Evolutionary conservation across 1,140 invertebrate species (phyloP).

Genomic region (Nautilus pompilius): DNA sequence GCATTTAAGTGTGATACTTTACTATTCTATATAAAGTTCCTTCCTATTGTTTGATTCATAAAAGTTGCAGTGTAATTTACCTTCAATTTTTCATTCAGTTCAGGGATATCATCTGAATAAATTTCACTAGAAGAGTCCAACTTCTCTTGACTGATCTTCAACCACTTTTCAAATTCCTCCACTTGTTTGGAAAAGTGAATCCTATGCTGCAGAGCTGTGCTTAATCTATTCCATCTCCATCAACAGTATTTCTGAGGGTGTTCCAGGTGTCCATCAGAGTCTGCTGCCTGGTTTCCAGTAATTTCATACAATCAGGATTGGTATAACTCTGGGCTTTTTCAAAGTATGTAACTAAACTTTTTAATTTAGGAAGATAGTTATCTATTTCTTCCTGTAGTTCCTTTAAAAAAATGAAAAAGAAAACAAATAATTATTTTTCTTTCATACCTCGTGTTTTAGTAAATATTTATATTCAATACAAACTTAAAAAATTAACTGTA

Average conservation of each 20-base stretch:
- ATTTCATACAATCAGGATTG: conserved; percentile 33
- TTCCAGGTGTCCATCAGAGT: conserved; percentile 77
- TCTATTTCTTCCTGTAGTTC: conserved; percentile 48
- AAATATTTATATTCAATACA: too few relatives aligned
- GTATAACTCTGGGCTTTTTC: conserved; percentile 42
- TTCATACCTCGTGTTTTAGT: too few relatives aligned
- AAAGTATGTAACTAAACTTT: conserved; percentile 36
- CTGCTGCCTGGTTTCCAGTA: conserved; percentile 56
- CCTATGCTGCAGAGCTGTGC: conserved; percentile 64
- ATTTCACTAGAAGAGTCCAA: conserved; percentile 77
- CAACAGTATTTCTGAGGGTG: conserved; percentile 61
- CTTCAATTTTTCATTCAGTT: conserved; percentile 74
- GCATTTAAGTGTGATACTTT: too few relatives aligned
- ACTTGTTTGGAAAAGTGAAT: conserved; percentile 80
- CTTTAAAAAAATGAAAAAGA: conserved; percentile 19
- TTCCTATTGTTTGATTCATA: too few relatives aligned
- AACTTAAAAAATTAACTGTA: too few relatives aligned
- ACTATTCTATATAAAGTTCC: too few relatives aligned
- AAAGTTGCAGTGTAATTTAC: too few relatives aligned
- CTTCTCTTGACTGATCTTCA: conserved; percentile 72
- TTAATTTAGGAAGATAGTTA: conserved; percentile 40
- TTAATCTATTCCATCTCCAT: conserved; percentile 46
- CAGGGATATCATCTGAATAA: conserved; percentile 73
- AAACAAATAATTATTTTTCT: too few relatives aligned
- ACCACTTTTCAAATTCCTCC: conserved; percentile 78